A percentile compares a stretch with the other conserved stretches of the same genome.
Conservation (phyloP, 2,888 invertebrate species). For the Trichogramma evanescens region DNA sequence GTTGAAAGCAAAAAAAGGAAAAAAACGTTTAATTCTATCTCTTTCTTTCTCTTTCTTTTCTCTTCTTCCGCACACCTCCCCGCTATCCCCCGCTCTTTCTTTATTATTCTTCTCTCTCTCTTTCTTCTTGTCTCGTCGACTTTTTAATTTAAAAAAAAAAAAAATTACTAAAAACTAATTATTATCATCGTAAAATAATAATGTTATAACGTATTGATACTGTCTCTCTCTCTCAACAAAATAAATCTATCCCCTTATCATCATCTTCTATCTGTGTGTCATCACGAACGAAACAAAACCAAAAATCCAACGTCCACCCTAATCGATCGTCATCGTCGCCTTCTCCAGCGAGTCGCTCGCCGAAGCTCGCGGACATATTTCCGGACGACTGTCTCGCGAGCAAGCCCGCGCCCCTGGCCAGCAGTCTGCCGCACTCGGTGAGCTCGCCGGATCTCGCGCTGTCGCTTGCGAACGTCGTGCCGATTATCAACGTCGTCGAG, state of each 20-base stretch:
- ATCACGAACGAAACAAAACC: not conserved
- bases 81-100: conserved; percentile 24
- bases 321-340: not conserved
- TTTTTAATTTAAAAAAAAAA: not conserved
- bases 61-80: too few species aligned
- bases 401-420: conserved; percentile 21
- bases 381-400: not conserved
- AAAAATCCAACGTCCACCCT: conserved; percentile 1
- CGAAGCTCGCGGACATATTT: conserved; percentile 13
- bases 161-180: not conserved
- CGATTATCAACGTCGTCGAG: conserved; percentile 8
- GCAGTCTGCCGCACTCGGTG: conserved; percentile 37
- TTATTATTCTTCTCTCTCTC: conserved; percentile 24
- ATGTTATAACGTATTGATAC: too few species aligned
- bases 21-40: too few species aligned
- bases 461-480: too few species aligned
- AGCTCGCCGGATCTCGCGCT: conserved; percentile 38
- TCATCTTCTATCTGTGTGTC: not conserved
- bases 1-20: too few species aligned
- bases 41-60: conserved; percentile 30
- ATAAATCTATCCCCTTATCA: not conserved
- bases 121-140: conserved; percentile 18
- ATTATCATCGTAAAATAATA: not conserved
- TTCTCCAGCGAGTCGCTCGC: conserved; percentile 12
- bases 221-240: not conserved